Evolutionary conservation across 2,888 invertebrate genomes (phyloP).

Genomic region (Drosophila algonquin): DNA sequence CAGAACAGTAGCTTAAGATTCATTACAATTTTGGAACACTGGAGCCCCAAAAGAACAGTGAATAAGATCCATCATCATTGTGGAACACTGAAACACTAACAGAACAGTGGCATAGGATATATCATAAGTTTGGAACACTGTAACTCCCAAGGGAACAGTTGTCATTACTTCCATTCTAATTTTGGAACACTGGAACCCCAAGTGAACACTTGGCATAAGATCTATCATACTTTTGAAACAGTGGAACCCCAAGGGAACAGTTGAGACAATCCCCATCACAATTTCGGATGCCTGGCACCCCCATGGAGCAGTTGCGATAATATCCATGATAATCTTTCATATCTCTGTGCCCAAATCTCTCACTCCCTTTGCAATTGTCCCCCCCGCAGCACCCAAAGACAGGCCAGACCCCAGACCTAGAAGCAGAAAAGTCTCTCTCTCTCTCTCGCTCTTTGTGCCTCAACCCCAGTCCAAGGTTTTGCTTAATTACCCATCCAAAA

Average conservation of each 20-base stretch:
- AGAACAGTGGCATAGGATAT: too few species aligned
- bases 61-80: neutral
- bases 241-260: too few species aligned
- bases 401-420: conserved; percentile 2
- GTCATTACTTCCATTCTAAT: too few species aligned
- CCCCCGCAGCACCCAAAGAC: neutral
- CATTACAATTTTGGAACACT: neutral
- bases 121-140: neutral
- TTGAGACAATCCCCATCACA: too few species aligned
- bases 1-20: too few species aligned
- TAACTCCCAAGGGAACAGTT: too few species aligned
- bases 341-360: neutral
- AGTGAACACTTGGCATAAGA: neutral
- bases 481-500: conserved; percentile 54
- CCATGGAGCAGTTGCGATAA: neutral
- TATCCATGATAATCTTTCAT: neutral
- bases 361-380: neutral
- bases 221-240: neutral
- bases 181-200: too few species aligned
- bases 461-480: conserved; percentile 30
- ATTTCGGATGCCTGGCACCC: too few species aligned
- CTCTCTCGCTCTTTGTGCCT: conserved; percentile 7
- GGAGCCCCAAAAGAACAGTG: neutral
- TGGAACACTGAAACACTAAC: too few species aligned
- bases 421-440: conserved; percentile 7